Base-by-base conservation (phyloP, 2,888 invertebrate genomes). In the Coelinius sp. region DNA sequence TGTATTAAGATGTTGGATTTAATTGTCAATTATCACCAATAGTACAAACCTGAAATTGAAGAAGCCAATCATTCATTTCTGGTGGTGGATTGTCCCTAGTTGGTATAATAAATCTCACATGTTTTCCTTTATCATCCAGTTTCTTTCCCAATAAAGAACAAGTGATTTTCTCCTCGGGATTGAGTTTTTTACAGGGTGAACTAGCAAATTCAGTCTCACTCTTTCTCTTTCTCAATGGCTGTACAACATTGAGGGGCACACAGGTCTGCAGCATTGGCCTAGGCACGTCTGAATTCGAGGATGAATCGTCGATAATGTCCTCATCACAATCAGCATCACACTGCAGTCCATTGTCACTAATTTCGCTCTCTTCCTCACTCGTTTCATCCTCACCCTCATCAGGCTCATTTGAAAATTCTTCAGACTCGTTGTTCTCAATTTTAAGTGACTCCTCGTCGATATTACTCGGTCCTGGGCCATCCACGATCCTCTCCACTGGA, bases 21-120 rank as follows among this genome's bases (percentile, higher is more conserved):
- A 10, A 38, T 10, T 38, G 38, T 2, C 5, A 38, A 38, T 10
- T 38, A 38, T 1, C 10, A n/a, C n/a, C n/a, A n/a, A n/a, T n/a
- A n/a, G n/a, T 17, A 73, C 49, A 70, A 83, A 92, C 92, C 89
- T 93, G 92, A 88, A 94, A 95, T 82, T 93, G 93, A 70, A 90
- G 85, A 75, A 95, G 88, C 95, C 95, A 95, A 80, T 92, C 91
- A 76, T 90, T 91, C 88, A 95, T 90, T 83, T 94, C 94, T 4
- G 93, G 93, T 8, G 95, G 94, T 70, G 94, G 94, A 89, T 94
- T 93, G 81, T 93, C 93, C 86, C 93, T 93, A n/a, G 94, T 93
- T 49, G 94, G 93, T 81, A 93, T 92, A 35, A 92, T 87, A 68
- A 90, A 90, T 76, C 91, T 81, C 68, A 83, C 77, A 44, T 85